These are phyloP conservation scores for Rotaria sp. DNA, from an alignment of 2,888 invertebrate genomes.

Conservation along the genomic window DNA sequence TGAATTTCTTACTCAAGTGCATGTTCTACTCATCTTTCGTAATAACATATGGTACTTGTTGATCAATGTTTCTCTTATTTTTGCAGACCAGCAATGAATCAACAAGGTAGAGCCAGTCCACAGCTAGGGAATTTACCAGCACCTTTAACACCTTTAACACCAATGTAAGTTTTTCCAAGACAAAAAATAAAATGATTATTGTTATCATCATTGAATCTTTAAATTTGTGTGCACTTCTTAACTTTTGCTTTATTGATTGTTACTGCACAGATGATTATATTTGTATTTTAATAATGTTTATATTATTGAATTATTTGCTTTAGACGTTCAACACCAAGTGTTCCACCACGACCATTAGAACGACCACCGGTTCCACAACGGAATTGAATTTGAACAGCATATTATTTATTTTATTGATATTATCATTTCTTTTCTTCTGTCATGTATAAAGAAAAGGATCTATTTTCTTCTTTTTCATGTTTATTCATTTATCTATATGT, in stretches of 20 bases:
- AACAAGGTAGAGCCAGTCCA: neutral
- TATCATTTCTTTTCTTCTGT: neutral
- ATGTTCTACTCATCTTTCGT: neutral
- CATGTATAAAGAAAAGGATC: neutral
- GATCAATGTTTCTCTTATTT: neutral
- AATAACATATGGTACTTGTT: neutral
- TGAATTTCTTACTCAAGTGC: neutral
- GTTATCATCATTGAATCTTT: neutral
- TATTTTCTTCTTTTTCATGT: neutral
- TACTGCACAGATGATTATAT: neutral
- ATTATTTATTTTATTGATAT: neutral
- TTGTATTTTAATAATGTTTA: neutral
- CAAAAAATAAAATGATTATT: neutral
- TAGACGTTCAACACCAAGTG: neutral
- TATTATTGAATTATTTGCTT: neutral
- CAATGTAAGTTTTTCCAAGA: neutral
- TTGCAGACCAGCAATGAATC: neutral
- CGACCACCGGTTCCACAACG: constrained; percentile 25
- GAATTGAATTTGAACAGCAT: neutral
- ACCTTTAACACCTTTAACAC: neutral
- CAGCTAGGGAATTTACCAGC: neutral
- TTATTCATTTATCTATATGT: neutral
- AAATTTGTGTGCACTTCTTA: neutral
- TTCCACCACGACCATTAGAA: constrained; percentile 16
- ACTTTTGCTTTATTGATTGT: neutral